A percentile compares a stretch with the other conserved stretches of the same genome.
Evolutionary conservation across 1,140 invertebrate species (phyloP).

Genomic region (Papilio xuthus): DNA sequence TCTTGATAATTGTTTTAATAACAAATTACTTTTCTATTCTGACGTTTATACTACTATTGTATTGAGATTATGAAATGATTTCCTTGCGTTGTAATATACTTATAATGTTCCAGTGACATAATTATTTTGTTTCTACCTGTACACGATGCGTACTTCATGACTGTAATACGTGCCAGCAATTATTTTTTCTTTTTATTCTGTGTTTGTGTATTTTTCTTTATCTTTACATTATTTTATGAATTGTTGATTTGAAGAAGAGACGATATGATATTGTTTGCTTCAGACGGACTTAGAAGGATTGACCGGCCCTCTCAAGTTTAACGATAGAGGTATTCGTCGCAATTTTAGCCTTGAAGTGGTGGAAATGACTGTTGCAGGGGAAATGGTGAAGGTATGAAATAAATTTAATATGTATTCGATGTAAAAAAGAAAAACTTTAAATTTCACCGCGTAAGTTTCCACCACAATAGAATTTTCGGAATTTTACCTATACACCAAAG

Average conservation of each 20-base stretch:
- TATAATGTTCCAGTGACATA: too few species aligned
- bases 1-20: too few species aligned
- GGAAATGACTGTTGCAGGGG: conserved; percentile 95
- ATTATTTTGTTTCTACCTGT: too few species aligned
- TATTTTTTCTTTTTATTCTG: background rate
- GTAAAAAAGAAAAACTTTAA: background rate
- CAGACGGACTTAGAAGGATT: conserved; percentile 96
- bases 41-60: background rate
- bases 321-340: conserved; percentile 90
- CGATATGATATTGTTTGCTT: conserved; percentile 61
- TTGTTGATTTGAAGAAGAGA: conserved; percentile 52
- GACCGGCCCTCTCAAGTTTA: conserved; percentile 94
- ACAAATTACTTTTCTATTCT: too few species aligned
- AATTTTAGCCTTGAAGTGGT: conserved; percentile 97
- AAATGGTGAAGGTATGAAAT: conserved; percentile 88
- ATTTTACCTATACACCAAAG: background rate
- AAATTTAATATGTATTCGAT: background rate
- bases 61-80: background rate
- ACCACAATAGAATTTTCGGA: conserved; percentile 11
- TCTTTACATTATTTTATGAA: conserved; percentile 20
- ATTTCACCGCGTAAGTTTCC: background rate
- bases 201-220: background rate
- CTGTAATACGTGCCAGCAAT: background rate
- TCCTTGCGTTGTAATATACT: too few species aligned
- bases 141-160: background rate